Evolutionary conservation across 1,140 invertebrate species (phyloP).

Genomic region (Ptiloglossa arizonensis): DNA sequence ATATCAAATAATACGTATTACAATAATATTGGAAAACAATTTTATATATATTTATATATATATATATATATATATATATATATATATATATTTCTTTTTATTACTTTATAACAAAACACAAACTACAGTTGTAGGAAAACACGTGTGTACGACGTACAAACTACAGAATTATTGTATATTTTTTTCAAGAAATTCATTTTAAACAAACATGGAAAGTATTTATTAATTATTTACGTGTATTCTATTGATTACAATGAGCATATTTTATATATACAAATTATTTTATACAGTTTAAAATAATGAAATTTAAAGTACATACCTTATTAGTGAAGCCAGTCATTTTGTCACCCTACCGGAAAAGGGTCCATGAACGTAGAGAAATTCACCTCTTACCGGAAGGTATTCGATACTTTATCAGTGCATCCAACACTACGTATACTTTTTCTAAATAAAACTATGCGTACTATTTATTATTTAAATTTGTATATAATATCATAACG

Average conservation of each 20-base stretch:
- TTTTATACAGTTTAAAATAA: slow-evolving; percentile 35
- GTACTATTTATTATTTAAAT: neutral
- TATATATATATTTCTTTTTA: too few species aligned
- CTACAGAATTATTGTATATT: neutral
- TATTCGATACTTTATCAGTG: neutral
- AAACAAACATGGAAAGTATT: neutral
- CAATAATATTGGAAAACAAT: neutral
- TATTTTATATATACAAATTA: neutral
- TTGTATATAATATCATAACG: neutral
- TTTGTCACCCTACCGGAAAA: slow-evolving; percentile 72
- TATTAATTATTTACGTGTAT: neutral
- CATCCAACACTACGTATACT: slow-evolving; percentile 9
- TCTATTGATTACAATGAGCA: neutral
- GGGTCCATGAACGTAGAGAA: slow-evolving; percentile 23
- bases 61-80: too few species aligned
- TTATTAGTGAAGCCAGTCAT: slow-evolving; percentile 79
- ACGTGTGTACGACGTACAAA: slow-evolving; percentile 51
- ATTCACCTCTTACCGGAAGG: slow-evolving; percentile 50
- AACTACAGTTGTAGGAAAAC: slow-evolving; percentile 11
- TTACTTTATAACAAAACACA: neutral
- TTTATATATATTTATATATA: too few species aligned
- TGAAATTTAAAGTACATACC: slow-evolving; percentile 68
- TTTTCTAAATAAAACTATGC: neutral
- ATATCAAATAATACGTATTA: neutral
- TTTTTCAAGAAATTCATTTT: neutral